These are phyloP conservation scores for Heliconius charithonia DNA, from an alignment of 2,888 invertebrate genomes.

Conservation along the genomic window DNA sequence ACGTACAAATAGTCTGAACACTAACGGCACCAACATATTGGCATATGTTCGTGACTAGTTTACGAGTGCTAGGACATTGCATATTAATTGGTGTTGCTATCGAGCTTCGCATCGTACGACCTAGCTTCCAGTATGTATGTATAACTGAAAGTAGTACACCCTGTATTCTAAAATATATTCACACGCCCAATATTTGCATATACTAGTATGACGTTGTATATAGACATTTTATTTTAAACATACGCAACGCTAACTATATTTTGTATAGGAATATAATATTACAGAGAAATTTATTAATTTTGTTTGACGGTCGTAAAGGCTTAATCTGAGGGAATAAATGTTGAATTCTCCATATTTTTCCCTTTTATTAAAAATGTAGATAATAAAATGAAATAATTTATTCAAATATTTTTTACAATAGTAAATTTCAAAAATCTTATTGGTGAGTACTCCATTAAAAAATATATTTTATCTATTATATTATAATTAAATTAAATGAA, in stretches of 20 bases:
- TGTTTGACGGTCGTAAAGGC: neutral
- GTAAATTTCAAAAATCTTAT: too few species aligned
- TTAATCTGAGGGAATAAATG: neutral
- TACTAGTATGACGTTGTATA: neutral
- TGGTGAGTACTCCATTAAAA: too few species aligned
- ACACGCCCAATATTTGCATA: conserved; percentile 21
- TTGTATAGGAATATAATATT: neutral
- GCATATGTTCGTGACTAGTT: conserved; percentile 83
- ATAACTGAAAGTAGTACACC: conserved; percentile 49
- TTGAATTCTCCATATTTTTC: neutral
- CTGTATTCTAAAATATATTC: conserved; percentile 36
- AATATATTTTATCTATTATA: too few species aligned
- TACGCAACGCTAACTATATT: too few species aligned
- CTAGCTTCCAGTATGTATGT: conserved; percentile 65
- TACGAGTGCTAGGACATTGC: conserved; percentile 81
- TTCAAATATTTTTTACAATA: too few species aligned
- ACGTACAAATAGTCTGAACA: conserved; percentile 77
- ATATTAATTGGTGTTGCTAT: conserved; percentile 82
- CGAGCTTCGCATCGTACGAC: conserved; percentile 74
- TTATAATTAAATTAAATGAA: too few species aligned
- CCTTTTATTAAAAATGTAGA: too few species aligned
- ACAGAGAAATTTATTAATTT: neutral
- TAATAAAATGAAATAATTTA: too few species aligned
- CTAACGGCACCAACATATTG: conserved; percentile 80
- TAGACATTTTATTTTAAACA: neutral